Evolutionary conservation across 35 echinoderm and acorn worm genomes (phyloP).

Genomic region (Heliocidaris tuberculata): DNA sequence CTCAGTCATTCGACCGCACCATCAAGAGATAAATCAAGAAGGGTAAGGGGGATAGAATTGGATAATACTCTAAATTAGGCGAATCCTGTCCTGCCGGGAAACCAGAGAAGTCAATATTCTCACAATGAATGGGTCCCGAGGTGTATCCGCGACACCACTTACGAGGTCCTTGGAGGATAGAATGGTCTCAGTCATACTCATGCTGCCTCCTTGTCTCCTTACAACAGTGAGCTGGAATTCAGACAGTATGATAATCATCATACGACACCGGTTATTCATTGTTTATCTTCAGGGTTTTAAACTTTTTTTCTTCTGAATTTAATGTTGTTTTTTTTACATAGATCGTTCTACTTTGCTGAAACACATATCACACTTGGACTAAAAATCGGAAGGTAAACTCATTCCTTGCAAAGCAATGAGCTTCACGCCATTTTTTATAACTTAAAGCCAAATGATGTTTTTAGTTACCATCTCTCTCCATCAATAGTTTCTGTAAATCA

Average conservation of each 20-base stretch:
- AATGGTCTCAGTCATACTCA: neutral
- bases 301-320: neutral
- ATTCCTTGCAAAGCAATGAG: too few relatives aligned
- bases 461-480: too few relatives aligned
- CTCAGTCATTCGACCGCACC: neutral
- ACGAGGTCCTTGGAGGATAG: neutral
- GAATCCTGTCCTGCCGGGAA: neutral
- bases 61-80: neutral
- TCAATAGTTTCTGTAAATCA: too few relatives aligned
- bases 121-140: neutral
- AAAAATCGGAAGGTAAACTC: too few relatives aligned
- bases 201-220: neutral
- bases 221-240: neutral
- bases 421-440: too few relatives aligned
- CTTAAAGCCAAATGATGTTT: too few relatives aligned
- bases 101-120: constrained; percentile 17
- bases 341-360: too few relatives aligned
- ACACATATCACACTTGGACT: too few relatives aligned
- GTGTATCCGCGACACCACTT: neutral
- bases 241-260: neutral
- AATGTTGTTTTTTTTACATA: too few relatives aligned
- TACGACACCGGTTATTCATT: neutral
- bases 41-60: neutral
- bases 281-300: neutral
- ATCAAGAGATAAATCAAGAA: neutral